Evolutionary conservation across 1,140 invertebrate genomes (phyloP).

Genomic region (Nasonia giraulti): DNA sequence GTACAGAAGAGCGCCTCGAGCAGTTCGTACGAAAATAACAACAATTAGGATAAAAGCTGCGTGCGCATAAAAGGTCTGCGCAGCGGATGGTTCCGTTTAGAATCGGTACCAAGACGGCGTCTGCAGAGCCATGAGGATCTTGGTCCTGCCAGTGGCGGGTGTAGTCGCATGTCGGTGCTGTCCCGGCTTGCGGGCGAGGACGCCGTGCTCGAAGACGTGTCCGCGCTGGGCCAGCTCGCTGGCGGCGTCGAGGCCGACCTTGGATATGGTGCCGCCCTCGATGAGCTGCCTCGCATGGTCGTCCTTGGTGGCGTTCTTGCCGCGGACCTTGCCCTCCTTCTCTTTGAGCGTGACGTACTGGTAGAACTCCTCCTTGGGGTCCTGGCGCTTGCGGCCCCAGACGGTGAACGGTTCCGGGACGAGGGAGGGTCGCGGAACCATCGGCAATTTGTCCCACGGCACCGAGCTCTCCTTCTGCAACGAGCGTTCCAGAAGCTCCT

Average conservation of each 20-base stretch:
- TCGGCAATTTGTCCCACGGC: constrained; percentile 89
- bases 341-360: constrained; percentile 70
- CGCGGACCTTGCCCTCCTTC: constrained; percentile 65
- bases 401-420: constrained; percentile 87
- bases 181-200: constrained; percentile 65
- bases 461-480: constrained; percentile 83
- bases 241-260: constrained; percentile 68
- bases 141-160: constrained; percentile 67
- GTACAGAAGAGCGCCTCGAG: not conserved
- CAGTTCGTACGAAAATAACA: too few relatives aligned
- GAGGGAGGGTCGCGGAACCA: constrained; percentile 86
- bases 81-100: constrained; percentile 53
- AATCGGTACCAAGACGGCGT: constrained; percentile 73
- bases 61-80: not conserved
- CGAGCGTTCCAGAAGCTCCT: constrained; percentile 49
- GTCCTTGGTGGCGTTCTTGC: constrained; percentile 66
- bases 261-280: constrained; percentile 67
- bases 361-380: constrained; percentile 71
- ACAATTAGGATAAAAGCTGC: too few relatives aligned
- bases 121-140: constrained; percentile 69
- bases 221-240: constrained; percentile 68
- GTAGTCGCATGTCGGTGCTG: constrained; percentile 58
- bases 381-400: constrained; percentile 78
- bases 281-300: constrained; percentile 69
- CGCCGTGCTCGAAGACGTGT: constrained; percentile 69